These are phyloP conservation scores for Tetropium fuscum DNA, from an alignment of 2,888 invertebrate species.

Conservation along the genomic window DNA sequence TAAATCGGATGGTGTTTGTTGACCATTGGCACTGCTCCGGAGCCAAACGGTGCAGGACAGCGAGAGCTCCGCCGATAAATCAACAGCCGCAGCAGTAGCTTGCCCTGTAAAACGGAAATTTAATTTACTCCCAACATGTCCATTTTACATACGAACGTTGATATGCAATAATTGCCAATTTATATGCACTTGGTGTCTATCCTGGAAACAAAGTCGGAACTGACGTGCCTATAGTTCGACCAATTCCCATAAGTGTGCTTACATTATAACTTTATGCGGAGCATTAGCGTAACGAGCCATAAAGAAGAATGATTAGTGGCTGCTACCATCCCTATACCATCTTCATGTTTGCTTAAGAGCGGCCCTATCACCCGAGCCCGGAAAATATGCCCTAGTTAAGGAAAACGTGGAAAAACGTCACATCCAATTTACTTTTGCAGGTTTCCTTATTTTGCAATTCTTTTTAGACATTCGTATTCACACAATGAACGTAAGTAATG, in stretches of 20 bases:
- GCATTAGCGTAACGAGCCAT: slow-evolving; percentile 38
- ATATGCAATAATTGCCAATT: slow-evolving; percentile 58
- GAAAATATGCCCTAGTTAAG: background rate
- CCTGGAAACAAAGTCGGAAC: slow-evolving; percentile 50
- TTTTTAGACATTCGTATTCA: too few species aligned
- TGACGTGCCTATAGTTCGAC: slow-evolving; percentile 17
- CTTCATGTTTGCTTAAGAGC: slow-evolving; percentile 24
- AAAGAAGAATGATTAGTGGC: slow-evolving; percentile 39
- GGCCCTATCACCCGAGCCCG: background rate
- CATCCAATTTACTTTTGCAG: too few species aligned
- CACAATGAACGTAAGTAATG: too few species aligned
- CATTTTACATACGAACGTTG: slow-evolving; percentile 56
- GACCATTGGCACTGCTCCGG: slow-evolving; percentile 29
- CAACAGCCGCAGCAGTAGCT: slow-evolving; percentile 53
- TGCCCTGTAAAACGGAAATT: slow-evolving; percentile 59
- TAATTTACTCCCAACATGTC: slow-evolving; percentile 58
- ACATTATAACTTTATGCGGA: slow-evolving; percentile 39
- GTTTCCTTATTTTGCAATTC: too few species aligned
- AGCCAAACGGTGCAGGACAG: slow-evolving; percentile 48
- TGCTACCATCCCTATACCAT: slow-evolving; percentile 17
- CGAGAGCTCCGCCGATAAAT: slow-evolving; percentile 49
- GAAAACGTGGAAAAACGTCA: too few species aligned
- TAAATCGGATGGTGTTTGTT: slow-evolving; percentile 31
- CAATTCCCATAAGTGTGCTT: slow-evolving; percentile 39
- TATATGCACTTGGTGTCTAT: slow-evolving; percentile 48